phyloP scores from a whole-genome alignment of 2,113 vertebrate genomes.

The Recurvirostra avosetta region DNA sequence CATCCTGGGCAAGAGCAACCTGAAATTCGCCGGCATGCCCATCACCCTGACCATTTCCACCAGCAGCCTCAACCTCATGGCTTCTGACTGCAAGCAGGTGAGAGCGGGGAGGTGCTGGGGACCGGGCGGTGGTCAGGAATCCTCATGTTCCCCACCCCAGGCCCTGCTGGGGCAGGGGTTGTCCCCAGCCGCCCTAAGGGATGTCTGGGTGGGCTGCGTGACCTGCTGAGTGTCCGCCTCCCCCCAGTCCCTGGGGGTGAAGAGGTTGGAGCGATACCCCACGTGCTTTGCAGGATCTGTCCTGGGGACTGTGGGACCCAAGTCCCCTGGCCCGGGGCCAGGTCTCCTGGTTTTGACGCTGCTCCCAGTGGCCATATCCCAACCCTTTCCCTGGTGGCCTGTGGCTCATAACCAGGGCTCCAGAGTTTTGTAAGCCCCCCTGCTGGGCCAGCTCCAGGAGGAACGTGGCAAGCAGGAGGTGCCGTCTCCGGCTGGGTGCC shows the following conservation, averaged over 20 bases:
- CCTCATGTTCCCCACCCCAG: rapidly evolving
- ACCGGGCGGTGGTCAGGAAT: rapidly evolving
- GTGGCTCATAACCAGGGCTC: background rate
- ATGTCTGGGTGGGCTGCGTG: background rate
- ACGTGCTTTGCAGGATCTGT: background rate
- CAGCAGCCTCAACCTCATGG: conserved; percentile 98
- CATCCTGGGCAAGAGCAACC: conserved; percentile 95
- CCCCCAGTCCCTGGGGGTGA: background rate
- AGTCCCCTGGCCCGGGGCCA: no score
- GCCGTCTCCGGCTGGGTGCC: background rate
- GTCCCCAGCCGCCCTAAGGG: background rate
- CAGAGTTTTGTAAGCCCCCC: background rate
- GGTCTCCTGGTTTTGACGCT: background rate
- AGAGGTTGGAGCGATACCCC: background rate
- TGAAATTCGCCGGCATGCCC: conserved; percentile 97
- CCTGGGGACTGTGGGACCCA: background rate
- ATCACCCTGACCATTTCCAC: conserved; percentile 98
- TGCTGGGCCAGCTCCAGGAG: background rate
- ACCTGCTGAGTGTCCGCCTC: background rate
- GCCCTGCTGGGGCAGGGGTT: background rate
- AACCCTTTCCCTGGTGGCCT: background rate
- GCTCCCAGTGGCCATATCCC: background rate
- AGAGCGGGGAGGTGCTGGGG: background rate
- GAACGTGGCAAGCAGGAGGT: rapidly evolving
- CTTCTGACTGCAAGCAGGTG: conserved; percentile 97